phyloP scores from a whole-genome alignment of 2,797 vertebrate species.

The Gila robusta region DNA sequence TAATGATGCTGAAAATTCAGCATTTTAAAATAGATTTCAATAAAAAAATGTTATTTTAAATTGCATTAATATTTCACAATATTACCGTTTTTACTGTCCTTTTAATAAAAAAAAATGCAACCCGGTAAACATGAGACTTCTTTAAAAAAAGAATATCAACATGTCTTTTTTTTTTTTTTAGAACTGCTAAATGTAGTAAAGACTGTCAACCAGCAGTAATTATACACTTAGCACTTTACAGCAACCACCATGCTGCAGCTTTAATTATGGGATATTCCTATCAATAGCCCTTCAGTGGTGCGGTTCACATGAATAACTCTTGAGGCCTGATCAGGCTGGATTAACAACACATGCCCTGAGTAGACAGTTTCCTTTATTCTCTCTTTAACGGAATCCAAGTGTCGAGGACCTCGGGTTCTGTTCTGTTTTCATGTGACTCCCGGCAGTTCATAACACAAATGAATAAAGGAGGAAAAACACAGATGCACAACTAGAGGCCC shows the following conservation, averaged over 20 bases:
- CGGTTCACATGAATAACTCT: constrained; percentile 36
- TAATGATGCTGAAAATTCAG: neutral
- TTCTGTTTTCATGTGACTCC: constrained; percentile 48
- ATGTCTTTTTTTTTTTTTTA: neutral
- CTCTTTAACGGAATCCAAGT: constrained; percentile 49
- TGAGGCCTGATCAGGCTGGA: constrained; percentile 38
- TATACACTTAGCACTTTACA: constrained; percentile 38
- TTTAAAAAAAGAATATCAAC: neutral
- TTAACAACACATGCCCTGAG: constrained; percentile 48
- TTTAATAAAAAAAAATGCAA: neutral
- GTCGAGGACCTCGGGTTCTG: constrained; percentile 18
- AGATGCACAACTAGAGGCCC: constrained; percentile 30
- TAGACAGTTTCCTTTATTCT: constrained; percentile 36
- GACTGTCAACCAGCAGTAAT: constrained; percentile 12
- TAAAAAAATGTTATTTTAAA: neutral
- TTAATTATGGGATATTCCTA: constrained; percentile 61
- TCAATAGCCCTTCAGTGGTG: constrained; percentile 51
- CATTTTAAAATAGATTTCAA: neutral
- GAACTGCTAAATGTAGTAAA: constrained; percentile 25
- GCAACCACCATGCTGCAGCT: constrained; percentile 21
- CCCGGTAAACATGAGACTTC: too few relatives aligned
- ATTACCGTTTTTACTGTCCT: neutral
- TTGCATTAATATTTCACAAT: neutral
- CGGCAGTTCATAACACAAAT: constrained; percentile 39
- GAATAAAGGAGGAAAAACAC: constrained; percentile 20